Conservation (phyloP, 2,888 invertebrate genomes). For the Malachius bipustulatus region DNA sequence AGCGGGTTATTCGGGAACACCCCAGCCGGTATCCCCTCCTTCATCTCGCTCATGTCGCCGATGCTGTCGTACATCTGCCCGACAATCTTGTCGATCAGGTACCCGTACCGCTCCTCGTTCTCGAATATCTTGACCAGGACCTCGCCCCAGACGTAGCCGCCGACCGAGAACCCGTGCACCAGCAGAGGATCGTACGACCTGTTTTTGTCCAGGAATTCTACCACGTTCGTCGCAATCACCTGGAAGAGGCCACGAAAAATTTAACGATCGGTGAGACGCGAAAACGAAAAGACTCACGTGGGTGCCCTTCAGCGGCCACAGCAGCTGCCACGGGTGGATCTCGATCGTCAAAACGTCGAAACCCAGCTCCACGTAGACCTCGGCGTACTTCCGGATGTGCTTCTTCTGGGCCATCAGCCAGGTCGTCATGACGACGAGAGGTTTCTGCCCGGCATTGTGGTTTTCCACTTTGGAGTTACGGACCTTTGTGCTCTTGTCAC, state of each 20-base stretch:
- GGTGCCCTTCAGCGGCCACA: conserved; percentile 76
- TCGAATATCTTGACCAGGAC: conserved; percentile 50
- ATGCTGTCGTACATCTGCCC: conserved; percentile 88
- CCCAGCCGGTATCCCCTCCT: conserved; percentile 55
- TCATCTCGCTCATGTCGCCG: conserved; percentile 60
- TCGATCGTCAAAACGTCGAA: conserved; percentile 74
- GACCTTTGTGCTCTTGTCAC: conserved; percentile 22
- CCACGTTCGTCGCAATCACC: conserved; percentile 61
- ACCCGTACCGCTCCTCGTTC: conserved; percentile 44
- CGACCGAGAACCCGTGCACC: conserved; percentile 84
- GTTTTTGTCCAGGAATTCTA: conserved; percentile 62
- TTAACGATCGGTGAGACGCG: no score
- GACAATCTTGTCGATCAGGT: conserved; percentile 52
- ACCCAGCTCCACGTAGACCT: conserved; percentile 71
- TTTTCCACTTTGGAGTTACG: conserved; percentile 37
- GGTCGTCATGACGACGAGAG: conserved; percentile 66
- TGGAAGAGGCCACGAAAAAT: conserved; percentile 42
- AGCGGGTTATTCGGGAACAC: conserved; percentile 61
- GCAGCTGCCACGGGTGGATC: conserved; percentile 70
- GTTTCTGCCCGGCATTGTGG: conserved; percentile 48
- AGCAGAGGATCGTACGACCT: conserved; percentile 54
- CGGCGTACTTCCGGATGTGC: conserved; percentile 73
- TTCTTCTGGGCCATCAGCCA: conserved; percentile 78
- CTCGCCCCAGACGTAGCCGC: conserved; percentile 82
- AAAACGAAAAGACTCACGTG: no score